A percentile compares a stretch with the other conserved stretches of the same genome.
These are phyloP conservation scores for Cecropterus lyciades DNA, from an alignment of 1,140 invertebrate species.

Conservation along the genomic window DNA sequence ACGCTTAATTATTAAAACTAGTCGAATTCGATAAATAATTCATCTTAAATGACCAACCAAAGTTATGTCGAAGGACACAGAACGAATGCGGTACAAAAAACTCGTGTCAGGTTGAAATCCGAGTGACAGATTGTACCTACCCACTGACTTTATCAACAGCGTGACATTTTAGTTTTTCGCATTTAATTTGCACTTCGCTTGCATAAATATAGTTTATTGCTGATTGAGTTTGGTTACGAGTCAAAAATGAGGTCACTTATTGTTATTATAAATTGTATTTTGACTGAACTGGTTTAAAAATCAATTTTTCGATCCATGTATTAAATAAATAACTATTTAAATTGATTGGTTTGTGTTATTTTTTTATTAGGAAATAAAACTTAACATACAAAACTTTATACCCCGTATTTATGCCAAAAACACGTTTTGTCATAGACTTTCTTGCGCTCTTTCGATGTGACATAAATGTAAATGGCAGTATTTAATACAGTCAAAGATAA, in stretches of 20 bases:
- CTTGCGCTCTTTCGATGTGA: no score
- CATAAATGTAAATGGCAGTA: no score
- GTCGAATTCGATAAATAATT: slow-evolving; percentile 19
- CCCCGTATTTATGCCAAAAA: no score
- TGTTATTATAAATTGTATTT: not conserved
- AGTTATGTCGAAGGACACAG: slow-evolving; percentile 4
- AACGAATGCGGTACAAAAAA: slow-evolving; percentile 23
- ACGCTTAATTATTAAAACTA: slow-evolving; percentile 14
- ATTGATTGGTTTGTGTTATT: no score
- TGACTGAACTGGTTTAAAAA: no score
- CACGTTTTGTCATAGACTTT: no score
- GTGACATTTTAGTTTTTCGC: slow-evolving; percentile 30
- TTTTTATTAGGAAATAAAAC: no score
- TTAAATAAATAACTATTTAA: no score
- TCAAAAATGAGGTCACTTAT: not conserved
- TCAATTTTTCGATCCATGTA: no score
- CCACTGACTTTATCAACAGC: slow-evolving; percentile 29
- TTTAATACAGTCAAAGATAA: no score
- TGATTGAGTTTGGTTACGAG: slow-evolving; percentile 1
- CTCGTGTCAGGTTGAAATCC: slow-evolving; percentile 11
- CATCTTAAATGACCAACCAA: slow-evolving; percentile 3
- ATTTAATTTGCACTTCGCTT: slow-evolving; percentile 13
- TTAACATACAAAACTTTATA: no score
- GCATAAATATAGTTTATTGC: slow-evolving; percentile 13
- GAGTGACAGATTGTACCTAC: slow-evolving; percentile 39